Conservation (phyloP, 2,113 vertebrate species). For the Danionella cerebrum region DNA sequence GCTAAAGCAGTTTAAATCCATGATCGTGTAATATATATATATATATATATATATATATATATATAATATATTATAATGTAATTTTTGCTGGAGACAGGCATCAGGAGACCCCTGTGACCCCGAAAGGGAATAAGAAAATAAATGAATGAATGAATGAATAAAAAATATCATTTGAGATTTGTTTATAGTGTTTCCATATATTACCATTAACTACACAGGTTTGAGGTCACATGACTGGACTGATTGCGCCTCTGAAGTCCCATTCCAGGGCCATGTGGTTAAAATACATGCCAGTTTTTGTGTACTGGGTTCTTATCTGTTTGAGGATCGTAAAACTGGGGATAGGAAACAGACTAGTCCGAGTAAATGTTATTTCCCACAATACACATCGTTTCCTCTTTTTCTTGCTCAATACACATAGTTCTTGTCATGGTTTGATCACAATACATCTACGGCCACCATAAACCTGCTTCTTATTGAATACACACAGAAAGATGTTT, state of each 20-base stretch:
- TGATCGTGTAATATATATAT: background rate
- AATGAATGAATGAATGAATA: background rate
- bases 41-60: background rate
- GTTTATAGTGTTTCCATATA: no score
- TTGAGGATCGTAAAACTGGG: background rate
- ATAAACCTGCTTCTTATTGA: background rate
- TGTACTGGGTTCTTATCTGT: slow-evolving; percentile 21
- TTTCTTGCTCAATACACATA: no score
- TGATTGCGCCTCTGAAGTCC: slow-evolving; percentile 3
- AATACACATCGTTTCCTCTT: slow-evolving; percentile 23
- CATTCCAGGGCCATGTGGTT: slow-evolving; percentile 36
- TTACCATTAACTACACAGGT: background rate
- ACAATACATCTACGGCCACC: background rate
- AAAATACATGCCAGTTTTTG: slow-evolving; percentile 1
- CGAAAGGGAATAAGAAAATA: no score
- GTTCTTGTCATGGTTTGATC: no score
- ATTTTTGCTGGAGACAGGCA: no score
- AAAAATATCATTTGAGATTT: no score
- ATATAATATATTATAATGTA: background rate
- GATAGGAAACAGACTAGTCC: slow-evolving; percentile 11
- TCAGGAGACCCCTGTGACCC: no score
- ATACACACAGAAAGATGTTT: background rate
- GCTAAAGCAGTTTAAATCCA: background rate
- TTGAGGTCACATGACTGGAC: background rate
- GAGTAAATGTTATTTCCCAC: background rate